phyloP scores from a whole-genome alignment of 2,797 vertebrate genomes.

The Merluccius polli region DNA sequence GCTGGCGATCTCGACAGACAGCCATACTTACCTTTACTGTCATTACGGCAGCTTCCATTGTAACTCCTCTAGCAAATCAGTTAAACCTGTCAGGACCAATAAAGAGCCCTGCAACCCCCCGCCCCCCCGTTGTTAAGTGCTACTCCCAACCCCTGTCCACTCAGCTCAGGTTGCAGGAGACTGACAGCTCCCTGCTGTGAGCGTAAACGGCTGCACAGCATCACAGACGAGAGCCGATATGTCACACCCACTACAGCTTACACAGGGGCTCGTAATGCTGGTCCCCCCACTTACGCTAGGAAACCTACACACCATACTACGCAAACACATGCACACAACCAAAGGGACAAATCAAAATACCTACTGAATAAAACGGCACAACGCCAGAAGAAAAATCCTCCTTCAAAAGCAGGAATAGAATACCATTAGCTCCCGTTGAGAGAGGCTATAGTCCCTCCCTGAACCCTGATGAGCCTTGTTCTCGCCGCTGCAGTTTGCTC shows the following conservation, averaged over 20 bases:
- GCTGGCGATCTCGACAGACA: background rate
- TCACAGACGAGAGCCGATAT: constrained; percentile 25
- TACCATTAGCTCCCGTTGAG: constrained; percentile 10
- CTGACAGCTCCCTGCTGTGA: constrained; percentile 54
- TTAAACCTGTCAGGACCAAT: constrained; percentile 27
- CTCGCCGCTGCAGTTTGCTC: constrained; percentile 39
- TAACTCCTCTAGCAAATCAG: constrained; percentile 13
- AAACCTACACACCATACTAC: constrained; percentile 4
- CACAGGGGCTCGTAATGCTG: constrained; percentile 16
- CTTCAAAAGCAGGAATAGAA: constrained; percentile 21
- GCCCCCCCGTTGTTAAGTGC: background rate
- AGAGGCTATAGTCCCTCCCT: constrained; percentile 40
- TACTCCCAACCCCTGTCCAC: constrained; percentile 34
- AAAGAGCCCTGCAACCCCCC: background rate
- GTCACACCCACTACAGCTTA: constrained; percentile 60
- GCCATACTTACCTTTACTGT: constrained; percentile 13
- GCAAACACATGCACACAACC: constrained; percentile 4
- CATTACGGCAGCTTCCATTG: constrained; percentile 16
- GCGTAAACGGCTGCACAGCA: constrained; percentile 38
- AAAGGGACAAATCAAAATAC: background rate
- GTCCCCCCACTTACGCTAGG: constrained; percentile 25
- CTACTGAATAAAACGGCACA: background rate
- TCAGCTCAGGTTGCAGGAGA: constrained; percentile 47
- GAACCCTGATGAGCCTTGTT: constrained; percentile 38
- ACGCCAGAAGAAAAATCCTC: constrained; percentile 21